phyloP scores from a whole-genome alignment of 2,888 invertebrate species.

The Drosophila robusta region DNA sequence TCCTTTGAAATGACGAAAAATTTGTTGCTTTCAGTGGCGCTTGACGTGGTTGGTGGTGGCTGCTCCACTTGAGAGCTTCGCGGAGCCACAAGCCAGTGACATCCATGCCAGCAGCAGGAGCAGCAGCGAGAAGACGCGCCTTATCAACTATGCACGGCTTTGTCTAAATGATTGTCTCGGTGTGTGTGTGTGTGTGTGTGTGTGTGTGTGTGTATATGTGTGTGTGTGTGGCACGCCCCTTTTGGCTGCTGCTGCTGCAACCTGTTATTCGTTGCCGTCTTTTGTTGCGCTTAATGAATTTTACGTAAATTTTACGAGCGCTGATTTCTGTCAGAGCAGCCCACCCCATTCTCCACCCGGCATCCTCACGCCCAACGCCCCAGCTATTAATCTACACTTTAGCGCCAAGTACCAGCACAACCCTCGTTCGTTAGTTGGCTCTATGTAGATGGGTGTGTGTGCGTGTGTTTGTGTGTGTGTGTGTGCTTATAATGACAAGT shows the following conservation, averaged over 20 bases:
- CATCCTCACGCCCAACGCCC: constrained; percentile 28
- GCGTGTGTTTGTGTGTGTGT: constrained; percentile 41
- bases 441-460: constrained; percentile 21
- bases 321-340: constrained; percentile 71
- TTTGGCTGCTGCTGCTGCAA: constrained; percentile 41
- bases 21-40: constrained; percentile 63
- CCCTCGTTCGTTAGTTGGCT: constrained; percentile 46
- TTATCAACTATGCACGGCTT: constrained; percentile 79
- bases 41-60: constrained; percentile 45
- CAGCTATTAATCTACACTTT: constrained; percentile 76
- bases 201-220: background rate
- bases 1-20: constrained; percentile 68
- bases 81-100: constrained; percentile 45
- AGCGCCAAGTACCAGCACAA: constrained; percentile 53
- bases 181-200: background rate
- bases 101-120: constrained; percentile 14
- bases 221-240: constrained; percentile 18
- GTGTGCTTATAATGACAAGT: constrained; percentile 73
- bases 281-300: constrained; percentile 81
- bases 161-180: constrained; percentile 68
- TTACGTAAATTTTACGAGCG: constrained; percentile 80
- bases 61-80: constrained; percentile 53
- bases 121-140: constrained; percentile 45
- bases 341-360: background rate
- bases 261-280: constrained; percentile 63